These are phyloP conservation scores for Drosophila ambigua DNA, from an alignment of 1,140 invertebrate genomes.

Conservation along the genomic window DNA sequence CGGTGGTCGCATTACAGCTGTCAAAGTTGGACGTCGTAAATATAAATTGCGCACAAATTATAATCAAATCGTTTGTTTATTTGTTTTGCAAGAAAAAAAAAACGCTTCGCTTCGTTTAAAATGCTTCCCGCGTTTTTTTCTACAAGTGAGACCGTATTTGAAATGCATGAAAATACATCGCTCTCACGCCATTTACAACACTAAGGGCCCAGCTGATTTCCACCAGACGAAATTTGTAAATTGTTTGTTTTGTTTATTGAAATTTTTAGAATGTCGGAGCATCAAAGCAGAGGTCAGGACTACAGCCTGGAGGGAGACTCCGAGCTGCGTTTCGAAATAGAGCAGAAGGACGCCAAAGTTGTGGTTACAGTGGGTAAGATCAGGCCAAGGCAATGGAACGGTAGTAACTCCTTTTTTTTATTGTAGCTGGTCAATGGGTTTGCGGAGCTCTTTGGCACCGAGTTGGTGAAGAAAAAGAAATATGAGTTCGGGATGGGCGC, in stretches of 20 bases:
- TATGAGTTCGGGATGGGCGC: conserved; percentile 96
- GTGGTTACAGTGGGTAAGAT: conserved; percentile 88
- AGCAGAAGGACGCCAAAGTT: conserved; percentile 93
- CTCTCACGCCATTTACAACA: too few species aligned
- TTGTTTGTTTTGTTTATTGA: too few species aligned
- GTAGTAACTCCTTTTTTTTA: conserved; percentile 63
- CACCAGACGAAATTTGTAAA: too few species aligned
- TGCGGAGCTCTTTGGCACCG: conserved; percentile 98
- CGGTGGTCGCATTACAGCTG: neutral
- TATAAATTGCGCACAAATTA: neutral
- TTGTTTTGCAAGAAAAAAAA: too few species aligned
- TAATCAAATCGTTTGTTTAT: too few species aligned
- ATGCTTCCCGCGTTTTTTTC: conserved; percentile 14
- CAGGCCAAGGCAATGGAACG: neutral
- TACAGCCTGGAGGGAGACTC: conserved; percentile 94
- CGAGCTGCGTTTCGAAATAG: conserved; percentile 97
- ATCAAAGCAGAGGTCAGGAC: conserved; percentile 84
- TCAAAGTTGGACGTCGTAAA: too few species aligned
- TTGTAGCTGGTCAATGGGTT: conserved; percentile 91
- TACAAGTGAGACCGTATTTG: conserved; percentile 4
- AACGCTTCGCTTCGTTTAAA: neutral
- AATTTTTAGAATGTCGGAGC: conserved; percentile 60
- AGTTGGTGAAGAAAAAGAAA: conserved; percentile 96
- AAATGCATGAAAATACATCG: too few species aligned
- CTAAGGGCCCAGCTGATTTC: too few species aligned